These are phyloP conservation scores for Eupelmus urozonus DNA, from an alignment of 2,888 invertebrate genomes.

Conservation along the genomic window DNA sequence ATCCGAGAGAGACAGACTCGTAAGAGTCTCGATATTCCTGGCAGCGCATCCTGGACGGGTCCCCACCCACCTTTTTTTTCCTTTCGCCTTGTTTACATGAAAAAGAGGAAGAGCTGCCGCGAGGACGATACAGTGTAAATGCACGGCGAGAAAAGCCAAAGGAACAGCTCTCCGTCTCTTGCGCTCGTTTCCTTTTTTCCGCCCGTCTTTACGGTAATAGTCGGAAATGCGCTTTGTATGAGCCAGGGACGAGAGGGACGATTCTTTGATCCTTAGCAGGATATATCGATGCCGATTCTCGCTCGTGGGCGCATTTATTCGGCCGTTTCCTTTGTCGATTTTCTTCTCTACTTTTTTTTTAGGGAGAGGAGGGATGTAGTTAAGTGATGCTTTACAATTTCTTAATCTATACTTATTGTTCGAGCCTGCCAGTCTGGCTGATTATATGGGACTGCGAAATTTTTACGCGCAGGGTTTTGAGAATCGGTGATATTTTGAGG, in stretches of 20 bases:
- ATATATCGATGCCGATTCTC: conserved; percentile 1
- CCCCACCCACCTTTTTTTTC: conserved; percentile 5
- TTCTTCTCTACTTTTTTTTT: background rate
- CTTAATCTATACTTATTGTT: background rate
- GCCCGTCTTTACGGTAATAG: conserved; percentile 2
- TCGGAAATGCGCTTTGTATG: conserved; percentile 15
- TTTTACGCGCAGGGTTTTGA: no score
- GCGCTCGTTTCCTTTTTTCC: background rate
- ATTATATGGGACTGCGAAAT: no score
- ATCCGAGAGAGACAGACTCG: conserved; percentile 35
- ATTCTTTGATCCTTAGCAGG: conserved; percentile 12
- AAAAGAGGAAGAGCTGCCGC: conserved; percentile 4
- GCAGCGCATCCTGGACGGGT: conserved; percentile 15
- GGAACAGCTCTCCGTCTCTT: background rate
- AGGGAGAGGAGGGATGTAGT: background rate
- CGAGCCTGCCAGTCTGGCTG: no score
- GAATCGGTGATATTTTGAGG: no score
- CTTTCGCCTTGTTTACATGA: conserved; percentile 42
- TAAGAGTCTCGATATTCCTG: conserved; percentile 42
- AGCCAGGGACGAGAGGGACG: background rate
- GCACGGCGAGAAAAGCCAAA: conserved; percentile 33
- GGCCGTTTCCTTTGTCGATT: conserved; percentile 1
- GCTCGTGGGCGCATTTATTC: background rate
- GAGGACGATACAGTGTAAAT: conserved; percentile 36
- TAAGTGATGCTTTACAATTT: conserved; percentile 4